These are phyloP conservation scores for Caradrina clavipalpis DNA, from an alignment of 2,888 invertebrate genomes.

Conservation along the genomic window DNA sequence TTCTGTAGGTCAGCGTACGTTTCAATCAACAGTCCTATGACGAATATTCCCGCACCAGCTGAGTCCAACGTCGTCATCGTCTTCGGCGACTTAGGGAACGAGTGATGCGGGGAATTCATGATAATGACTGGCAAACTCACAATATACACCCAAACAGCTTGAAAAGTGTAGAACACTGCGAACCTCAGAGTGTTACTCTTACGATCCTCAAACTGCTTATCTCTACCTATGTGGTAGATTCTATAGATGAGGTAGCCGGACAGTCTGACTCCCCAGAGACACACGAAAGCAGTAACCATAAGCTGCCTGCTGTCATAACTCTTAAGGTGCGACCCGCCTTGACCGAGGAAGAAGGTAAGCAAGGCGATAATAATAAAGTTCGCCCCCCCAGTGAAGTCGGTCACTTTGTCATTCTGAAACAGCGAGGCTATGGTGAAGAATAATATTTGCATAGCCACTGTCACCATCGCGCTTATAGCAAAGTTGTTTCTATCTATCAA, in stretches of 20 bases:
- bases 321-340: constrained; percentile 93
- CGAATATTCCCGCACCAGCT: constrained; percentile 95
- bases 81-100: constrained; percentile 94
- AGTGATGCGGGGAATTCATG: constrained; percentile 96
- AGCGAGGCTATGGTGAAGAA: constrained; percentile 97
- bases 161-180: constrained; percentile 98
- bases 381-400: constrained; percentile 98
- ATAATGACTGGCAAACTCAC: constrained; percentile 98
- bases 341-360: constrained; percentile 96
- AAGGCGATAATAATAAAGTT: constrained; percentile 97
- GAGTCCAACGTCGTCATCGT: constrained; percentile 97
- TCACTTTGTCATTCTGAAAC: constrained; percentile 97
- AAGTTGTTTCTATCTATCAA: constrained; percentile 96
- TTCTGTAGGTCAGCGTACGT: constrained; percentile 98
- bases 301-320: constrained; percentile 96
- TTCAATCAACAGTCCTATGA: constrained; percentile 96
- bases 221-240: constrained; percentile 97
- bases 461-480: constrained; percentile 96
- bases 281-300: constrained; percentile 97
- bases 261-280: constrained; percentile 96
- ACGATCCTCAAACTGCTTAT: constrained; percentile 97
- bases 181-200: constrained; percentile 96
- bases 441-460: constrained; percentile 95
- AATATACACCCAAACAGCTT: constrained; percentile 97
- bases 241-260: constrained; percentile 97